These are phyloP conservation scores for Callyntrura guangdongensis DNA, from an alignment of 2,888 invertebrate genomes.

Conservation along the genomic window DNA sequence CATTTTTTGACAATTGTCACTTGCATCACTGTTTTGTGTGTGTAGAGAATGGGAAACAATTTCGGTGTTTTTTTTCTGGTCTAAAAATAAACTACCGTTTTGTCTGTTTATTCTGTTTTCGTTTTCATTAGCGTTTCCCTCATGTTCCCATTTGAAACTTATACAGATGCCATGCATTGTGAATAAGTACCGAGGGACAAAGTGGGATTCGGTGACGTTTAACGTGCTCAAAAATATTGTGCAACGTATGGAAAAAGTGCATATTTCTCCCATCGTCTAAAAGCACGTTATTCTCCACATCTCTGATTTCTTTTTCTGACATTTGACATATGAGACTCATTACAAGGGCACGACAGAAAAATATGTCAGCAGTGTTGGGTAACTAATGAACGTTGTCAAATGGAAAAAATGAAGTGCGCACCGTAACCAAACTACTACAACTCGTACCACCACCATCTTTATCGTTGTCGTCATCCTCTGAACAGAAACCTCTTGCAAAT, in stretches of 20 bases:
- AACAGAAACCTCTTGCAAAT: background rate
- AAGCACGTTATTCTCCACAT: background rate
- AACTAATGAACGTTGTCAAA: slow-evolving; percentile 77
- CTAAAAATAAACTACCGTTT: slow-evolving; percentile 6
- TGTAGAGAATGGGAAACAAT: background rate
- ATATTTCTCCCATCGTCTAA: slow-evolving; percentile 48
- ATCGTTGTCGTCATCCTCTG: background rate
- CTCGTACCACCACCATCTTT: background rate
- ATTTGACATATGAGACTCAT: slow-evolving; percentile 75
- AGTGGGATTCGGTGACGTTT: slow-evolving; percentile 1
- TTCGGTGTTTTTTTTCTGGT: background rate
- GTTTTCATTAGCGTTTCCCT: slow-evolving; percentile 11
- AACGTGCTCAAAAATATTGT: background rate
- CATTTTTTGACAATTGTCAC: background rate
- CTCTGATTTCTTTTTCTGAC: slow-evolving; percentile 60
- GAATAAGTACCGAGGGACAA: background rate
- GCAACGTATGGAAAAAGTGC: slow-evolving; percentile 34
- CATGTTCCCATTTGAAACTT: slow-evolving; percentile 1
- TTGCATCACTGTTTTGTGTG: background rate
- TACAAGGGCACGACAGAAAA: slow-evolving; percentile 67
- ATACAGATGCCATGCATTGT: background rate
- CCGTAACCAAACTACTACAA: background rate
- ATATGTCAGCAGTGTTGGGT: slow-evolving; percentile 70
- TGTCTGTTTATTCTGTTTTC: background rate
- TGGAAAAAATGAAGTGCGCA: slow-evolving; percentile 55